Base-by-base conservation (phyloP, 1,140 invertebrate species). In the Rhyzopertha dominica region DNA sequence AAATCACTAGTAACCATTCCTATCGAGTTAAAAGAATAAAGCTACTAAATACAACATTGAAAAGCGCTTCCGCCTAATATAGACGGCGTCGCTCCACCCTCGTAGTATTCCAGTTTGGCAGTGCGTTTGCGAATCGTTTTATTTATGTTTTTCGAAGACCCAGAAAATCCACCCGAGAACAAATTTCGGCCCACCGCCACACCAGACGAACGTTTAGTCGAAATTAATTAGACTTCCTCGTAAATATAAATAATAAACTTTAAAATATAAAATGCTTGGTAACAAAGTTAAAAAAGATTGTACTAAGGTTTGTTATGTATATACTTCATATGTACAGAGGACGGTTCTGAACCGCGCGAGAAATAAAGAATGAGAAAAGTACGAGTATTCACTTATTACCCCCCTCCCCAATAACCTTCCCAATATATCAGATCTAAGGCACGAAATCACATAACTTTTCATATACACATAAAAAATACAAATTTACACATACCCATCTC, bases 261-360 rank as follows among this genome's bases (percentile, higher is more conserved):
- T 47, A 26, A 46, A 35, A 49, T 43, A 51, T 47, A 53, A 53
- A 47, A 37, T 38, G 46, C 29, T 50, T 59, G 58, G 58, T 59
- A 59, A 59, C 58, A 57, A 53, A 56, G 50, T 55, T 56, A 57
- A 57, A 59, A 57, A 48, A 50, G 52, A 53, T 57, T 59, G 57
- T 59, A 59, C 52, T 54, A 59, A 56, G 46, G 42, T 41, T 41
- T 42, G 42, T 44, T 47, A 37, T 45, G 32, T 45, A 40, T 39
- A 23, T 29, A 47, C 24, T 39, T 26, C 34, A 53, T 49, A 47
- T 39, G 41, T 51, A 54, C 46, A 51, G 43, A 51, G 40, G 20
- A 39, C 31, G 34, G 24, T 35, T 35, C 16, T 4, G 14, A 35
- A 34, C 28, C 42, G 42, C 37, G 29, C 28, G 26, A 31, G 30